Evolutionary conservation across 1,140 invertebrate species (phyloP), one percentile per base, ranked within the genome.

Genomic region (Bombus breviceps): DNA sequence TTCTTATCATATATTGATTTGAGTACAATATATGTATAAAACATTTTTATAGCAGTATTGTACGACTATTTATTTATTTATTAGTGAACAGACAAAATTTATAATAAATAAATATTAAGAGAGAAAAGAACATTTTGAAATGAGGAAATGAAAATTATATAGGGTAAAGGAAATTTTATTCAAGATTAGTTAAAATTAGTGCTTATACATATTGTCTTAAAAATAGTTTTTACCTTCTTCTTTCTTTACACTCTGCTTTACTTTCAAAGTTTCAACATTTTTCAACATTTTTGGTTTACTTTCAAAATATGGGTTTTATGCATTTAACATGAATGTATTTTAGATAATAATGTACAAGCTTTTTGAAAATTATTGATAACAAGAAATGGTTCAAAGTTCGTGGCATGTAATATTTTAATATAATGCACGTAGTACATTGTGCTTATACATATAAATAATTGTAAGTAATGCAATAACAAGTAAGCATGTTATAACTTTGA

Each of bases 401-500:
- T 41, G 39, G 83, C 83, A 81, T 85, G 84, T 74, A 81, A 68
- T 81, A 72, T 81, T 81, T 85, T 81, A 80, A 84, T 84, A 78
- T n/a, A 9, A 57, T 86, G 85, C 85, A 86, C 73, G 85, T 72
- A 39, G 73, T 59, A 83, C 43, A 57, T 78, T 83, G 74, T 78
- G 81, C 81, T 83, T 86, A 71, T 64, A 78, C 43, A 77, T 57
- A 72, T 34, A 59, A 85, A 73, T 72, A 75, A 81, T 81, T 85
- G 25, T 85, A 73, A 81, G 68, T 85, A 81, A 85, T 85, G 41
- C 22, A 78, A 79, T 79, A 81, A 81, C 77, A 73, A 73, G 8
- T 81, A 75, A 81, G 84, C 84, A 85, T 85, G 83, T 62, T 59
- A 39, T 57, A 79, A 80, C 83, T 71, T 57, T 34, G 18, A 59